Percentiles rank a stretch among this genome's conserved stretches.
These are phyloP conservation scores for Polylopha cassiicola DNA, from an alignment of 2,888 invertebrate genomes.

Conservation along the genomic window DNA sequence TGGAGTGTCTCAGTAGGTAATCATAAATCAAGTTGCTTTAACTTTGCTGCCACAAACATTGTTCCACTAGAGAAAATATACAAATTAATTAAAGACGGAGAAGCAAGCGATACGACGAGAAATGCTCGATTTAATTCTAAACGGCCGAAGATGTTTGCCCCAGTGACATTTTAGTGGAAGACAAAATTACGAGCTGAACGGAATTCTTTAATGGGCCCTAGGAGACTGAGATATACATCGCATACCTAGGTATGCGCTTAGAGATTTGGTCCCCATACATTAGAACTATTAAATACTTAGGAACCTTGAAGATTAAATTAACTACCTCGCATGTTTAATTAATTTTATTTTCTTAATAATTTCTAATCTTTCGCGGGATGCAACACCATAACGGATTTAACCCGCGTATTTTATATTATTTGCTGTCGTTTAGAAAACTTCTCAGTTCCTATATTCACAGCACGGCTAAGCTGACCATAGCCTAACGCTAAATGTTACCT, in stretches of 20 bases:
- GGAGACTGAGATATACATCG: slow-evolving; percentile 7
- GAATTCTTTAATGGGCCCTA: slow-evolving; percentile 11
- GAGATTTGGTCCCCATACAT: slow-evolving; percentile 6
- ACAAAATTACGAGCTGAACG: slow-evolving; percentile 14
- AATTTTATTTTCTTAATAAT: too few species aligned
- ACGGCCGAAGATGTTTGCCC: slow-evolving; percentile 16
- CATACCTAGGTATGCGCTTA: too few species aligned
- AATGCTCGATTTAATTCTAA: slow-evolving; percentile 15
- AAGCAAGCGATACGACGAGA: slow-evolving; percentile 7
- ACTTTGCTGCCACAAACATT: slow-evolving; percentile 15
- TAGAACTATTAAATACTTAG: too few species aligned
- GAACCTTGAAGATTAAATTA: slow-evolving; percentile 7
- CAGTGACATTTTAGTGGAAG: slow-evolving; percentile 17
- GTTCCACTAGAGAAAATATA: slow-evolving; percentile 20
- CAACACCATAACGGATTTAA: too few species aligned
- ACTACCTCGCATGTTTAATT: slow-evolving; percentile 1
- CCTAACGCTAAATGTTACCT: too few species aligned
- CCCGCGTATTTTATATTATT: too few species aligned
- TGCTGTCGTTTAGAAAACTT: too few species aligned
- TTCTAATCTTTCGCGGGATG: too few species aligned
- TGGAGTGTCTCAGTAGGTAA: too few species aligned
- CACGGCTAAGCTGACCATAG: too few species aligned
- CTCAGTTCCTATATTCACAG: too few species aligned
- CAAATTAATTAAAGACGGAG: slow-evolving; percentile 17
- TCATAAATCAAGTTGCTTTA: too few species aligned